Evolutionary conservation across 2,797 vertebrate species (phyloP).

Genomic region (Ficedula albicollis): DNA sequence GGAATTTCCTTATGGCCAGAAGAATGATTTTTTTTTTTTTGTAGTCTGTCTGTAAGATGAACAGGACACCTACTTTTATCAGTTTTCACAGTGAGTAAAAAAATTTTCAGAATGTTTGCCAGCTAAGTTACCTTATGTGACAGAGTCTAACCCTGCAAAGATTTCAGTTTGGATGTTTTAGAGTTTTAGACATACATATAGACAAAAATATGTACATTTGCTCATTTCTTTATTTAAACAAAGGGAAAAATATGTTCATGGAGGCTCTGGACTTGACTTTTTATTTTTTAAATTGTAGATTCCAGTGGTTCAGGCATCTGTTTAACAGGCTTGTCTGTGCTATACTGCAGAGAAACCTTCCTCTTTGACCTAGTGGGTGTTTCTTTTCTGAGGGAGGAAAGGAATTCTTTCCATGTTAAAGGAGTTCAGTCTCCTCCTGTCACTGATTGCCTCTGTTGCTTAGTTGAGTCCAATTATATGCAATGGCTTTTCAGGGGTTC

Average conservation of each 20-base stretch:
- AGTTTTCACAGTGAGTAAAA: not conserved
- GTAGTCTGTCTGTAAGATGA: not conserved
- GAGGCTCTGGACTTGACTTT: not conserved
- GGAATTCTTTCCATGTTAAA: conserved; percentile 71
- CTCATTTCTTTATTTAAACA: conserved; percentile 56
- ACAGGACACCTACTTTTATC: not conserved
- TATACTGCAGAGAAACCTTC: conserved; percentile 49
- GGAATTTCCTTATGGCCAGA: not conserved
- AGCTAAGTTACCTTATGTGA: not conserved
- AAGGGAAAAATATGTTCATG: conserved; percentile 30
- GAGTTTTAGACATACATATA: not conserved
- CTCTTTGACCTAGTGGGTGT: conserved; percentile 70
- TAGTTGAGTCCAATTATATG: conserved; percentile 59
- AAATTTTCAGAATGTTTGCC: not conserved
- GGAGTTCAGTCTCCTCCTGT: conserved; percentile 55
- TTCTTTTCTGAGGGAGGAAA: conserved; percentile 64
- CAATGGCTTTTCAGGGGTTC: conserved; percentile 24
- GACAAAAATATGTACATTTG: not conserved
- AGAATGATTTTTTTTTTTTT: not conserved
- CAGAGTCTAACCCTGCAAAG: not conserved
- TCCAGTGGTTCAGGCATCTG: conserved; percentile 68
- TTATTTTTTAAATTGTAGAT: not conserved
- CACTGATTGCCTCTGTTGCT: conserved; percentile 41
- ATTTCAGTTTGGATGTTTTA: conserved; percentile 20
- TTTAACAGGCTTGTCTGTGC: conserved; percentile 5